Evolutionary conservation across 2,888 invertebrate species (phyloP).

Genomic region (Prosapia bicincta): DNA sequence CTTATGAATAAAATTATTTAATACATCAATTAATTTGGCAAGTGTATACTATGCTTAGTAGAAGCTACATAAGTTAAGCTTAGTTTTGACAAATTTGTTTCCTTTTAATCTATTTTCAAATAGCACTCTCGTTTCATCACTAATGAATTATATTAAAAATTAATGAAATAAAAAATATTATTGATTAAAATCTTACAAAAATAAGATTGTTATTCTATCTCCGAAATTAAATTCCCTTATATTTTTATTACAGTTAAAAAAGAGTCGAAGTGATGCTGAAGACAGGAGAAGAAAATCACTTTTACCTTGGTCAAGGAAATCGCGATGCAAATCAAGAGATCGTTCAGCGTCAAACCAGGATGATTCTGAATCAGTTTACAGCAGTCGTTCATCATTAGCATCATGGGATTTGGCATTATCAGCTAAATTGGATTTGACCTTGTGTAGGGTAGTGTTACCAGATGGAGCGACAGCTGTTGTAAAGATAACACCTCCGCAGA

Average conservation of each 20-base stretch:
- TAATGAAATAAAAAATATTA: no score
- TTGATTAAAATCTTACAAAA: neutral
- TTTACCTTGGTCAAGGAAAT: slow-evolving; percentile 81
- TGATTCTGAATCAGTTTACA: slow-evolving; percentile 50
- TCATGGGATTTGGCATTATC: slow-evolving; percentile 56
- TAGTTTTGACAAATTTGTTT: no score
- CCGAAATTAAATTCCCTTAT: neutral
- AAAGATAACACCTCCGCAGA: slow-evolving; percentile 70
- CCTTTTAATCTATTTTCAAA: no score
- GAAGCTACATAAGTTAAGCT: no score
- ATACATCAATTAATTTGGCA: no score
- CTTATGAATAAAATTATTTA: no score
- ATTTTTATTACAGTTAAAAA: slow-evolving; percentile 55
- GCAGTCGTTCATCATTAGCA: slow-evolving; percentile 58
- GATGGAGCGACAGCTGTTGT: slow-evolving; percentile 93
- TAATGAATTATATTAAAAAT: no score
- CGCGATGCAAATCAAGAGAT: slow-evolving; percentile 65
- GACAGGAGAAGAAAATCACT: slow-evolving; percentile 86
- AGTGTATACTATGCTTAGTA: no score
- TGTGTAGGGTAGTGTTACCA: slow-evolving; percentile 83
- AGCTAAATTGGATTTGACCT: no score
- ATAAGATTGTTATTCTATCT: neutral
- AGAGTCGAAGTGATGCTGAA: slow-evolving; percentile 81
- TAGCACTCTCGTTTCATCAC: no score
- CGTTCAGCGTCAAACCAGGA: slow-evolving; percentile 46